Conservation (phyloP, 2,113 vertebrate genomes). For the Myotis lucifugus region DNA sequence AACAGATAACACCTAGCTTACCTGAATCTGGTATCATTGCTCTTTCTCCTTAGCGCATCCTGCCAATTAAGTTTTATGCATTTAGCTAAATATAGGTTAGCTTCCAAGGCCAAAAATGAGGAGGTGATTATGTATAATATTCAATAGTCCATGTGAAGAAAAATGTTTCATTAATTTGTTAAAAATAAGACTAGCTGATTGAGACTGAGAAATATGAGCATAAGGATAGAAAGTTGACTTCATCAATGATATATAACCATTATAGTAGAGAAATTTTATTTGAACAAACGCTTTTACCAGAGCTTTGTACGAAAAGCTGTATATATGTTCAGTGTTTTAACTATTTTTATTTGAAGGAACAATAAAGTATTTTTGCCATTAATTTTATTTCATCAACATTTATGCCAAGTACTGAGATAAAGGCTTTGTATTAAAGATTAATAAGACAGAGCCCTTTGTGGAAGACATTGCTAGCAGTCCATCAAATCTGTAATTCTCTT, state of each 20-base stretch:
- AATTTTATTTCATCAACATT: not conserved
- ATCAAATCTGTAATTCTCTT: not conserved
- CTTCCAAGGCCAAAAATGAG: conserved; percentile 30
- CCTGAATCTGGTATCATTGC: not conserved
- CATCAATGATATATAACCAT: conserved; percentile 17
- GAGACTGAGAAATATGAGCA: not conserved
- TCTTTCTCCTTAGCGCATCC: not conserved
- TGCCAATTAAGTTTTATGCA: conserved; percentile 11
- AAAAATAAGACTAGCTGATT: conserved; percentile 18
- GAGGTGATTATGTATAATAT: conserved; percentile 25
- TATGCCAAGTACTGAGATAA: not conserved
- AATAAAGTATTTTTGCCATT: not conserved
- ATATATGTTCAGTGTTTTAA: not conserved
- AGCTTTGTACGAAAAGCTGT: not conserved
- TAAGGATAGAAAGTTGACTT: conserved; percentile 1
- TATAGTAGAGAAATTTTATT: not conserved
- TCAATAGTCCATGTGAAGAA: not conserved
- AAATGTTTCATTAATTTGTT: conserved; percentile 36
- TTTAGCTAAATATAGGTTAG: conserved; percentile 4
- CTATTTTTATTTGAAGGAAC: not conserved
- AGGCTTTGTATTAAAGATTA: not conserved
- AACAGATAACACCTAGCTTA: not conserved
- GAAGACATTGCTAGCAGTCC: not conserved
- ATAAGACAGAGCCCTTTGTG: not conserved
- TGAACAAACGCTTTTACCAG: not conserved